Evolutionary conservation across 2,888 invertebrate species (phyloP).

Genomic region (Syritta pipiens): DNA sequence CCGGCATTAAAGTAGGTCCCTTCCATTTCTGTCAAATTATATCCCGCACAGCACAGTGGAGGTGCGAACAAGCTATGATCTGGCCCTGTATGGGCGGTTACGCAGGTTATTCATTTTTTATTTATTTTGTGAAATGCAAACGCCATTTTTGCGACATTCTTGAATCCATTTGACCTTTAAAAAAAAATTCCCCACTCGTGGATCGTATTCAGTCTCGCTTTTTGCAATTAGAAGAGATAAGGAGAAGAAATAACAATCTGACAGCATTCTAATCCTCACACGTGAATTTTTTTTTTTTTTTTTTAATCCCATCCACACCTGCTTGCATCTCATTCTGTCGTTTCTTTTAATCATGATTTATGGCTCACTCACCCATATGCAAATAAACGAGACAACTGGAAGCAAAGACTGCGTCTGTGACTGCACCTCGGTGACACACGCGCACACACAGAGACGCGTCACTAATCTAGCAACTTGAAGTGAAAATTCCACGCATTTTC

Average conservation of each 20-base stretch:
- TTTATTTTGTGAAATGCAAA: too few species aligned
- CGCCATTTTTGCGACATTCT: too few species aligned
- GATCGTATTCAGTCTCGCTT: too few species aligned
- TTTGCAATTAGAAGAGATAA: background rate
- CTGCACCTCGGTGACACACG: constrained; percentile 36
- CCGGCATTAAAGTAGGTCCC: too few species aligned
- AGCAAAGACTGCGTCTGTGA: constrained; percentile 23
- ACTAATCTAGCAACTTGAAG: constrained; percentile 23
- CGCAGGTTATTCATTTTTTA: too few species aligned
- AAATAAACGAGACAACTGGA: background rate
- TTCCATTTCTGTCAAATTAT: too few species aligned
- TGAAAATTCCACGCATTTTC: constrained; percentile 48
- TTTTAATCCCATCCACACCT: constrained; percentile 61
- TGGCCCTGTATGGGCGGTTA: too few species aligned
- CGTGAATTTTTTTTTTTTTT: constrained; percentile 30
- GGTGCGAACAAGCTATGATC: too few species aligned
- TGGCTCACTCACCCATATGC: constrained; percentile 38
- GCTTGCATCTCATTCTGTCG: constrained; percentile 35
- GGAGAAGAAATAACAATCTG: background rate
- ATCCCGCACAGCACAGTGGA: too few species aligned
- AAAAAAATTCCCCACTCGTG: too few species aligned
- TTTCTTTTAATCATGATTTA: constrained; percentile 61
- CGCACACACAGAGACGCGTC: background rate
- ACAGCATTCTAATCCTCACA: constrained; percentile 8
- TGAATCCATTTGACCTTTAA: too few species aligned